phyloP scores from a whole-genome alignment of 2,797 vertebrate genomes.

The Notoglanidium macrostoma region DNA sequence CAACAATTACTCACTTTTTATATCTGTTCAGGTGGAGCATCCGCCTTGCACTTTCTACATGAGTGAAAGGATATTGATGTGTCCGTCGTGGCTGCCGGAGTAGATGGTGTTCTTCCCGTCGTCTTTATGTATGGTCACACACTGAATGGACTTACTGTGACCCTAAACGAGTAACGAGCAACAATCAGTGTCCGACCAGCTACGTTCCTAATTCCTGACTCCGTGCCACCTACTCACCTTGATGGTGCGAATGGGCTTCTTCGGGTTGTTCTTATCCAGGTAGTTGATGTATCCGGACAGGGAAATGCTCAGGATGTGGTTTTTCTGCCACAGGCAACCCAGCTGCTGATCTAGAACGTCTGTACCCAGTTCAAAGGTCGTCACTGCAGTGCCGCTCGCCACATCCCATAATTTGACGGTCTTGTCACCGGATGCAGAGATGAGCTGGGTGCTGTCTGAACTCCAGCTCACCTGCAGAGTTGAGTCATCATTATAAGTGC shows the following conservation, averaged over 20 bases:
- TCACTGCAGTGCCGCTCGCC: constrained; percentile 78
- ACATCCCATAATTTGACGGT: constrained; percentile 97
- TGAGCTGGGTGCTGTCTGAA: constrained; percentile 86
- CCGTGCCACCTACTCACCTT: constrained; percentile 76
- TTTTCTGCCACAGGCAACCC: constrained; percentile 95
- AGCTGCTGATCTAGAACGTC: constrained; percentile 91
- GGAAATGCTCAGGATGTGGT: constrained; percentile 88
- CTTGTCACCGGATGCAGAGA: constrained; percentile 96
- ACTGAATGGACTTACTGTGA: constrained; percentile 95
- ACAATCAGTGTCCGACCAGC: background rate
- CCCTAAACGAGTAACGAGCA: constrained; percentile 75
- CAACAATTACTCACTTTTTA: background rate
- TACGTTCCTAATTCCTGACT: background rate
- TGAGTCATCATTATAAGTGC: background rate
- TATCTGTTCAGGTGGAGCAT: background rate
- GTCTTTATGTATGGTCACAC: constrained; percentile 85
- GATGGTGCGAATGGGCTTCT: constrained; percentile 83
- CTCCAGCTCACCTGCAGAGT: constrained; percentile 82
- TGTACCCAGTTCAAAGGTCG: constrained; percentile 88
- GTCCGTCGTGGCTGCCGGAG: constrained; percentile 93
- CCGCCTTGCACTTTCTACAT: too few species aligned
- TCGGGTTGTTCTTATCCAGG: constrained; percentile 92
- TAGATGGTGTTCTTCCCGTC: constrained; percentile 85
- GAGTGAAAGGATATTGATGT: constrained; percentile 94
- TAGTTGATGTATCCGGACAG: constrained; percentile 97